Evolutionary conservation across 1,140 invertebrate species (phyloP), one percentile per base, ranked within the genome.

Genomic region (Papilio polytes): DNA sequence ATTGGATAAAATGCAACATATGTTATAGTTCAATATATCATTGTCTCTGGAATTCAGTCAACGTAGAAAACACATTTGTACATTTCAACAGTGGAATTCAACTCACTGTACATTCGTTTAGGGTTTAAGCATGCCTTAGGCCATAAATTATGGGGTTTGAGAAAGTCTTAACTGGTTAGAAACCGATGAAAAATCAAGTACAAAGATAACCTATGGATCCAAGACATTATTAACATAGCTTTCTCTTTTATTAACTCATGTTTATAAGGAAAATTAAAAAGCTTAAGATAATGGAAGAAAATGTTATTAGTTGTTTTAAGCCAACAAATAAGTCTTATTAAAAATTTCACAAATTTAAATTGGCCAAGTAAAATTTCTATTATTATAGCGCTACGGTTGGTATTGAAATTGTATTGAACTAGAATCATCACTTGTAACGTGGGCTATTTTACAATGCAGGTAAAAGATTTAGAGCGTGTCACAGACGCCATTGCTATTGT

Each of bases 101-200:
- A 41, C 36, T 41, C 36, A 41, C 36, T 41, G 7, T 8, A 56
- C 53, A 20, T 56, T 56, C n/a, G 18, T 56, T 20, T 56, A 56
- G 9, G 53, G 1, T 15, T 48, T 41, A 41, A 41, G 13, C 46
- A 13, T 48, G 36, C 20, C 26, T 70, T 70, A 31, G 10, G 26
- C 26, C 4, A 70, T 31, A 70, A 31, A 31, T 70, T 70, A 70
- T 36, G 3, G 63, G 63, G 12, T 36, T 70, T 15, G 26, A 70
- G 63, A 70, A 70, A 70, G 63, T 6, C 12, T 20, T 73, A 84
- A 86, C 83, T 82, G 80, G 85, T 86, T 86, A 86, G 83, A 86
- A 86, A 82, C 56, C 73, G 66, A 51, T 46, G 41, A 51, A 53
- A 76, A 63, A 63, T 63, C 26, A 70, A 31, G 63, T 70, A 36